Percentiles rank a stretch among this genome's conserved stretches.
phyloP scores from a whole-genome alignment of 1,140 invertebrate species.

The Aradophagus sp. region DNA sequence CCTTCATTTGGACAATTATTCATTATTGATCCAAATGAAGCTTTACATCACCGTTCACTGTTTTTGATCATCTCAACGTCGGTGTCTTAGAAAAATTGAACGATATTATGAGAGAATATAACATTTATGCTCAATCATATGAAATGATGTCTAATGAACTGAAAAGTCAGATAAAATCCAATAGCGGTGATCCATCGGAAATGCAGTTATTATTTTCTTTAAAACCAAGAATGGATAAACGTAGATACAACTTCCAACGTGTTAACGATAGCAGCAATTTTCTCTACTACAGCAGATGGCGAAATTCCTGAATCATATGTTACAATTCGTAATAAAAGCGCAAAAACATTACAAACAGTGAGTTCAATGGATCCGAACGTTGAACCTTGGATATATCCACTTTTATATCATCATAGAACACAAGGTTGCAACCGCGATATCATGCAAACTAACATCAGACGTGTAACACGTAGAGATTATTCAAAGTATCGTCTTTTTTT shows the following conservation, averaged over 20 bases:
- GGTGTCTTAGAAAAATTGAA: slow-evolving; percentile 7
- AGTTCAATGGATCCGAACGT: slow-evolving; percentile 22
- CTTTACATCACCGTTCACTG: slow-evolving; percentile 8
- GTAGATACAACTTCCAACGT: slow-evolving; percentile 11
- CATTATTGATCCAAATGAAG: slow-evolving; percentile 21
- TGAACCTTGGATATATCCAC: slow-evolving; percentile 25
- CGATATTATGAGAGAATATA: slow-evolving; percentile 8
- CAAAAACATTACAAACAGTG: slow-evolving; percentile 11
- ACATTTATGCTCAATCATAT: slow-evolving; percentile 11
- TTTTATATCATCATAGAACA: slow-evolving; percentile 9
- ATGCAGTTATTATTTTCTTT: slow-evolving; percentile 16
- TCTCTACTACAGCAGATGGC: slow-evolving; percentile 18
- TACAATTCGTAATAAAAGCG: slow-evolving; percentile 2
- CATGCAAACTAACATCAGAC: slow-evolving; percentile 1
- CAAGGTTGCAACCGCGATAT: slow-evolving; percentile 14
- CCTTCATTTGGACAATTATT: slow-evolving; percentile 24
- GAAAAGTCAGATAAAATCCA: background rate
- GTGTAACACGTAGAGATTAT: slow-evolving; percentile 6
- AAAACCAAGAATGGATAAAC: slow-evolving; percentile 14
- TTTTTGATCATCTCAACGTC: slow-evolving; percentile 15
- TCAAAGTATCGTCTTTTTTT: slow-evolving; percentile 5
- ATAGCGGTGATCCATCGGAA: slow-evolving; percentile 1
- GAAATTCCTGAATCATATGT: slow-evolving; percentile 24
- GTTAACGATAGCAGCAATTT: slow-evolving; percentile 20
- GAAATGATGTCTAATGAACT: slow-evolving; percentile 11